Percentiles rank a stretch among this genome's conserved stretches.
Evolutionary conservation across 1,140 invertebrate species (phyloP).

Genomic region (Tenebrio molitor): DNA sequence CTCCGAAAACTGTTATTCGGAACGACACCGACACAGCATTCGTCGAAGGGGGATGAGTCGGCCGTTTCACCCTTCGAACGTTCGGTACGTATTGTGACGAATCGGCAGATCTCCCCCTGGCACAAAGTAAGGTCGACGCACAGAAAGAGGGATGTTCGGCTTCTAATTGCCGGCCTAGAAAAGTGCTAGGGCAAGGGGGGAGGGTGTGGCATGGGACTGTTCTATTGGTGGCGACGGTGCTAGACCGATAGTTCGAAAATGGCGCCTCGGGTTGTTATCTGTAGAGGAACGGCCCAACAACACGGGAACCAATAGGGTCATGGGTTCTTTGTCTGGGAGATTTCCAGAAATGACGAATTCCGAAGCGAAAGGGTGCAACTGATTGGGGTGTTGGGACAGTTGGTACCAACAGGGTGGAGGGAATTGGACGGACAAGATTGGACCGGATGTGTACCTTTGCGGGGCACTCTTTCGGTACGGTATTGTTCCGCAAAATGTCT

Average conservation of each 20-base stretch:
- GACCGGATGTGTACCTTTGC: too few species aligned
- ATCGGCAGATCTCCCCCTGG: slow-evolving; percentile 16
- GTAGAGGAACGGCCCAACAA: not conserved
- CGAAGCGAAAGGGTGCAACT: too few species aligned
- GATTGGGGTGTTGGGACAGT: too few species aligned
- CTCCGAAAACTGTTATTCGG: slow-evolving; percentile 19
- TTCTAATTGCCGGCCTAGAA: slow-evolving; percentile 22
- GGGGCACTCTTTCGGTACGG: too few species aligned
- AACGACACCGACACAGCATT: slow-evolving; percentile 5
- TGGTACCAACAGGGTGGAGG: too few species aligned
- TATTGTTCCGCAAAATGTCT: too few species aligned
- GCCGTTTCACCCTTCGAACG: slow-evolving; percentile 3
- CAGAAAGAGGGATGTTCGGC: too few species aligned
- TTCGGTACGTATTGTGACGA: slow-evolving; percentile 10
- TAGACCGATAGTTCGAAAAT: slow-evolving; percentile 18
- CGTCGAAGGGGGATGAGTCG: slow-evolving; percentile 6
- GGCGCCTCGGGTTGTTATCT: not conserved
- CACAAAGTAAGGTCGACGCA: too few species aligned
- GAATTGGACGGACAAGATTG: too few species aligned
- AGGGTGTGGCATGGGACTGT: slow-evolving; percentile 11
- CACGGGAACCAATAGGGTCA: not conserved
- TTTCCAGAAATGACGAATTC: not conserved
- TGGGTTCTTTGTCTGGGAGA: not conserved
- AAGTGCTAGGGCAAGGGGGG: slow-evolving; percentile 10
- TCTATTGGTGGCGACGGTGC: slow-evolving; percentile 22